Base-by-base conservation (phyloP, 2,113 vertebrate species). In the Lamprotornis superbus region DNA sequence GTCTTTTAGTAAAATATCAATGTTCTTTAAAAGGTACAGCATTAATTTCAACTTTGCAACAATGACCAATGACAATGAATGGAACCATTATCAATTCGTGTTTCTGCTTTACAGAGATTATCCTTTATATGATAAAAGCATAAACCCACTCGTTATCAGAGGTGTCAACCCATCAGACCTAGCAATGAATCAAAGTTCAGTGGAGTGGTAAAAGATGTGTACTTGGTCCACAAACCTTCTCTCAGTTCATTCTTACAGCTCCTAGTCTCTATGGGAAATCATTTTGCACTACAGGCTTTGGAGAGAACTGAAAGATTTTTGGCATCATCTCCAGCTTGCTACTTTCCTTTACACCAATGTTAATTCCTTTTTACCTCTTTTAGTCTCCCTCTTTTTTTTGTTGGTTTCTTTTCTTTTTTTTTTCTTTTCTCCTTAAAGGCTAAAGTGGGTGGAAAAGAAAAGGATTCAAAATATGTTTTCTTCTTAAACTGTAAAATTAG, bases 401-500 rank as follows among this genome's bases (percentile, higher is more conserved):
- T n/a, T n/a, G n/a, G n/a, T 61, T 27, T 12, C 22, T 5, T 25
- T 16, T 39, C 8, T 28, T 12, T 19, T 17, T 55, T 31, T 19
- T 24, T 7, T 37, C 37, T 37, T 39, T 17, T 18, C 17, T 7
- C 49, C 50, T 28, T 28, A 52, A 52, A 24, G 18, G 30, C 11
- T 59, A n/a, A 65, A 61, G 57, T 87, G 52, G 9, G 42, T 88
- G 61, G 67, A 71, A 86, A 4, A 15, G 23, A 81, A 95, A 89
- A 63, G 10, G 4, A 77, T 76, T 93, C 9, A 25, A 79, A 81
- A 83, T 83, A 44, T 19, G 27, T 61, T 40, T 78, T 90, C 64
- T 60, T 77, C 28, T 64, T 87, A 57, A 93, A 83, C 25, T 87
- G 35, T 35, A 91, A 87, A 92, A 82, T 94, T 94, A 92, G 70